Percentiles rank a stretch among this genome's conserved stretches.
Evolutionary conservation across 1,140 invertebrate species (phyloP).

Genomic region (Lepidurus couesii): DNA sequence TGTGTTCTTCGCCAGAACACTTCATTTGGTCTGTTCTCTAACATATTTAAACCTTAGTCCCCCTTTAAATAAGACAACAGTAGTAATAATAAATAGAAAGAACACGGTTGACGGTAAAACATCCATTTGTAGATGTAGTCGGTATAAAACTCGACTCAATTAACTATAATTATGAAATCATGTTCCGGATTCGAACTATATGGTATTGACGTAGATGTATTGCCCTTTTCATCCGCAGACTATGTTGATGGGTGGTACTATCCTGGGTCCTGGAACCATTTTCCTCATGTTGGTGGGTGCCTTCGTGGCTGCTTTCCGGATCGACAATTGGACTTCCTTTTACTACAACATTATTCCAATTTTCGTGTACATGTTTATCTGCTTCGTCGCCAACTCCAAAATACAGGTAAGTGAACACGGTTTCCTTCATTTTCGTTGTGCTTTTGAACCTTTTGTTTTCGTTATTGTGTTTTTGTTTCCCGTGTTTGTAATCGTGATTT

Average conservation of each 20-base stretch:
- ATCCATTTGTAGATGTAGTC: background rate
- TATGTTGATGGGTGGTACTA: constrained; percentile 77
- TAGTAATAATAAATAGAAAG: no score
- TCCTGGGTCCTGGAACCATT: constrained; percentile 86
- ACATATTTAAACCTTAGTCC: background rate
- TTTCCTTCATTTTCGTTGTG: no score
- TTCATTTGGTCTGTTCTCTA: background rate
- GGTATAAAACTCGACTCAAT: background rate
- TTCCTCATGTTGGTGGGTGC: constrained; percentile 95
- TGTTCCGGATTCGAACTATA: background rate
- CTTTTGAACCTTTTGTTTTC: constrained; percentile 12
- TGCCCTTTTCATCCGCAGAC: constrained; percentile 39
- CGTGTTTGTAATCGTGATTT: background rate
- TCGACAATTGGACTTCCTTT: constrained; percentile 84
- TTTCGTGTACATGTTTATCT: constrained; percentile 81
- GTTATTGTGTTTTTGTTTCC: background rate
- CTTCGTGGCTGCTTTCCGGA: constrained; percentile 83
- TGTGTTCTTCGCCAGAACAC: no score
- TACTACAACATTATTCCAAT: constrained; percentile 82
- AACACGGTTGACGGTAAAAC: no score
- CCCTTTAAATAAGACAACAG: no score
- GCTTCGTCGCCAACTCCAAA: constrained; percentile 85
- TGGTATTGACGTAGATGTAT: background rate
- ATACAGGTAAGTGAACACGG: constrained; percentile 60
- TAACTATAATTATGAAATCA: background rate